Evolutionary conservation across 2,113 vertebrate genomes (phyloP), one percentile per base, ranked within the genome.

Genomic region (Neogobius melanostomus): DNA sequence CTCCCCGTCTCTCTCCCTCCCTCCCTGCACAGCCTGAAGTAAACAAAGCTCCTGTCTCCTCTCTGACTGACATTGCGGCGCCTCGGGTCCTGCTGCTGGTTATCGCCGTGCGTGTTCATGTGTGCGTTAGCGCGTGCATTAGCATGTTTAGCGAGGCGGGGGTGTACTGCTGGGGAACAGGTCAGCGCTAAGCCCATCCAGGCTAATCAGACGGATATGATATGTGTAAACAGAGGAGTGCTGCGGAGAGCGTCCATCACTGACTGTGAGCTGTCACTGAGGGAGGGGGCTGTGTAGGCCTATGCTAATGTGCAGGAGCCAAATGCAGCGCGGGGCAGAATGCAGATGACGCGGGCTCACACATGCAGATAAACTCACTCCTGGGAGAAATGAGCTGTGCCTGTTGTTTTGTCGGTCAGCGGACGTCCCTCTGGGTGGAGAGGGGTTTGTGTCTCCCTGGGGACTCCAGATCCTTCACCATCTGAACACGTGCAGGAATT

Each of bases 161-260:
- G 79, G 83, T 71, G 28, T 28, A 36, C 28, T 80, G 79, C 54
- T 66, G 84, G 88, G 82, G 81, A 85, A 80, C 79, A 83, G 86
- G 82, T 84, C 86, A 86, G 63, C 49, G 69, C 78, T 86, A 77
- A 88, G 90, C 80, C 85, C 79, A 87, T 89, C 85, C 81, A 67
- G 72, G 75, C 75, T 86, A 85, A 88, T 90, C 82, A 88, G 82
- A 89, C 87, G 78, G 83, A 88, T 89, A 83, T 79, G 77, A 89
- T 88, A 87, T 85, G 84, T 80, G 86, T 84, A 83, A 85, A 89
- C 70, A 89, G 66, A 76, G 72, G 66, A 77, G 75, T 75, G 65
- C 69, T 1, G 11, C 57, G 53, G 28, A 57, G 66, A 62, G 74
- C 17, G 16, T 77, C 72, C 75, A 71, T 82, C 80, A 71, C 15